A percentile compares a stretch with the other conserved stretches of the same genome.
Evolutionary conservation across 2,797 vertebrate species (phyloP).

Genomic region (Microctenopoma stevenorrisi): DNA sequence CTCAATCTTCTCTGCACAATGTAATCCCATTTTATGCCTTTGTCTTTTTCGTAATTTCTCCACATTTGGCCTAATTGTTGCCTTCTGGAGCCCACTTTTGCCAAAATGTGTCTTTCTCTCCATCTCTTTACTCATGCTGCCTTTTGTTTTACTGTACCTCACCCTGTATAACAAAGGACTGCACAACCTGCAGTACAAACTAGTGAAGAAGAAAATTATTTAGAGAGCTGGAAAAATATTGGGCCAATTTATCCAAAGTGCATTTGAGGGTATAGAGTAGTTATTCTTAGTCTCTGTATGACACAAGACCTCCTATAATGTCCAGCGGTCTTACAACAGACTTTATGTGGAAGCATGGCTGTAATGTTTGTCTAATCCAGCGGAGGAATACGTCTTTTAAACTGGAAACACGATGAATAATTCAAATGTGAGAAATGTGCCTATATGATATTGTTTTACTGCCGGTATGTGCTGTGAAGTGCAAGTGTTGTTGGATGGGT

Average conservation of each 20-base stretch:
- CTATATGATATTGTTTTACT: not conserved
- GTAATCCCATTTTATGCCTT: conserved; percentile 67
- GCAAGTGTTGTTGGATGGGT: conserved; percentile 13
- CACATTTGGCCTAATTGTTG: conserved; percentile 72
- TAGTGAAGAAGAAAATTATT: conserved; percentile 3
- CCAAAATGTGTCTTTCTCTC: conserved; percentile 21
- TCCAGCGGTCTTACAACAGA: not conserved
- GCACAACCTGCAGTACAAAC: conserved; percentile 21
- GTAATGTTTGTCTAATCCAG: not conserved
- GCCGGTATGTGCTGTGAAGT: not conserved
- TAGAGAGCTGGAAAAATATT: not conserved
- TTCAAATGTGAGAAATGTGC: conserved; percentile 5
- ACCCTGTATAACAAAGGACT: conserved; percentile 25
- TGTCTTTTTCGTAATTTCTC: conserved; percentile 66
- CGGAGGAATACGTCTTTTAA: conserved; percentile 11
- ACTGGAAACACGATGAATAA: conserved; percentile 27
- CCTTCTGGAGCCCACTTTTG: conserved; percentile 61
- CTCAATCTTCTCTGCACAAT: conserved; percentile 66
- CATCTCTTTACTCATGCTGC: conserved; percentile 26
- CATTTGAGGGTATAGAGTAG: conserved; percentile 10
- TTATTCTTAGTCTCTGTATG: not conserved
- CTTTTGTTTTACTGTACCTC: conserved; percentile 40
- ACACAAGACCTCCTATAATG: not conserved
- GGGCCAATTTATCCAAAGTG: conserved; percentile 14
- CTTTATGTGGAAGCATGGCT: not conserved